Conservation (phyloP, 37 sponge, comb jelly and placozoan species). For the Axinella damicornis region DNA sequence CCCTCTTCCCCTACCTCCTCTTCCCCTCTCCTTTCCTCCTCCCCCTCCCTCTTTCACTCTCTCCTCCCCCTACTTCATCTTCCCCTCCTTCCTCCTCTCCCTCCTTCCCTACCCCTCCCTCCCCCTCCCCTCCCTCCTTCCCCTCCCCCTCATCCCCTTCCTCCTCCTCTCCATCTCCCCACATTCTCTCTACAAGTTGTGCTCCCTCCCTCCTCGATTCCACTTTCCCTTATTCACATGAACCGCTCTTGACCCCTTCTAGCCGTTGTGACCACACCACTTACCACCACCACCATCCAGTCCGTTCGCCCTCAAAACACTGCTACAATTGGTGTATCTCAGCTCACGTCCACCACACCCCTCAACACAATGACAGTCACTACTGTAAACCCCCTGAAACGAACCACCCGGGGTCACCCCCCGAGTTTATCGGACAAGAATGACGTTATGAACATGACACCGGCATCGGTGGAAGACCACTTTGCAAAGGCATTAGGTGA, state of each 20-base stretch:
- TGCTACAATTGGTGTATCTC: too few species aligned
- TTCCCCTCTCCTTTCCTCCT: not conserved
- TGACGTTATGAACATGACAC: constrained; percentile 16
- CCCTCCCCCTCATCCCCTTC: not conserved
- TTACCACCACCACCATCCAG: too few species aligned
- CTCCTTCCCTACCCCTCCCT: not conserved
- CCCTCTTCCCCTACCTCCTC: not conserved
- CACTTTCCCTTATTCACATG: too few species aligned
- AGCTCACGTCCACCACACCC: too few species aligned
- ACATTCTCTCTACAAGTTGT: not conserved
- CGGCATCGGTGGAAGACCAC: constrained; percentile 57
- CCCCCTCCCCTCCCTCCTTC: not conserved
- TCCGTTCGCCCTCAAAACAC: too few species aligned
- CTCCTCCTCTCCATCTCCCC: not conserved
- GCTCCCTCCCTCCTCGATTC: not conserved
- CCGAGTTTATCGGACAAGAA: not conserved
- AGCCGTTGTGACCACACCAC: too few species aligned
- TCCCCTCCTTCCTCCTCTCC: not conserved
- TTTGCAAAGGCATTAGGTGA: constrained; percentile 56
- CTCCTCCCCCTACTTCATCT: not conserved
- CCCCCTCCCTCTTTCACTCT: not conserved
- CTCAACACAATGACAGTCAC: too few species aligned
- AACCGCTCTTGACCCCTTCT: not conserved
- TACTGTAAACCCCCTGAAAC: not conserved
- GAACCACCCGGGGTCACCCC: not conserved